phyloP scores from a whole-genome alignment of 2,113 vertebrate genomes.

The Myodes glareolus region DNA sequence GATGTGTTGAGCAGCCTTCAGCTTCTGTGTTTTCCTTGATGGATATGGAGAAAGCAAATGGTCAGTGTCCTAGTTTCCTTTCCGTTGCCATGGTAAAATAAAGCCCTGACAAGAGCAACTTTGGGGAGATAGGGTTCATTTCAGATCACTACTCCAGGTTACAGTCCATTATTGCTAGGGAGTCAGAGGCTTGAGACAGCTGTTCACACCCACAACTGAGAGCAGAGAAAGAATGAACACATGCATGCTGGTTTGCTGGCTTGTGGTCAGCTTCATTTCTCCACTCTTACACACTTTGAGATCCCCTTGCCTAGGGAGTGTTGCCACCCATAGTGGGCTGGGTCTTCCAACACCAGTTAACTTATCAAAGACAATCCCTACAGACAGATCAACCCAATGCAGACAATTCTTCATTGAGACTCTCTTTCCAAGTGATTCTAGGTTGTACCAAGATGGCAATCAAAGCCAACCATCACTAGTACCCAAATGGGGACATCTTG shows the following conservation, averaged over 20 bases:
- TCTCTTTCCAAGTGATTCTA: neutral
- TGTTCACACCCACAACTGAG: too few relatives aligned
- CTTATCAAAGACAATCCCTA: neutral
- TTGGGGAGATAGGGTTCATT: neutral
- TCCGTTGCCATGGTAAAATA: neutral
- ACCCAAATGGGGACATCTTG: neutral
- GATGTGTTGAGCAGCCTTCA: fast-evolving
- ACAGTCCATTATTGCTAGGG: too few relatives aligned
- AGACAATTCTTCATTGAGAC: neutral
- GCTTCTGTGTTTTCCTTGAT: neutral
- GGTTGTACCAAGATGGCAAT: neutral
- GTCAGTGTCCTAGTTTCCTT: neutral
- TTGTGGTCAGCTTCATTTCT: neutral
- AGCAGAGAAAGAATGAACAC: neutral
- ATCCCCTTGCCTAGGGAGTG: neutral
- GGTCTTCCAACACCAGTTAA: neutral
- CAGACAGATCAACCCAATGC: neutral
- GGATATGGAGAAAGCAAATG: neutral
- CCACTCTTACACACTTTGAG: too few relatives aligned
- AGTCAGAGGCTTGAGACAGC: too few relatives aligned
- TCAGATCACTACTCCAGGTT: neutral
- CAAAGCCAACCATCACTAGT: neutral
- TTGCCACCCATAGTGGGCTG: neutral
- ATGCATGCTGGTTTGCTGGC: too few relatives aligned
- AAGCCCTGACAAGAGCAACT: neutral